A percentile compares a stretch with the other conserved stretches of the same genome.
These are phyloP conservation scores for Poecilia wingei DNA, from an alignment of 2,797 vertebrate genomes.

Conservation along the genomic window DNA sequence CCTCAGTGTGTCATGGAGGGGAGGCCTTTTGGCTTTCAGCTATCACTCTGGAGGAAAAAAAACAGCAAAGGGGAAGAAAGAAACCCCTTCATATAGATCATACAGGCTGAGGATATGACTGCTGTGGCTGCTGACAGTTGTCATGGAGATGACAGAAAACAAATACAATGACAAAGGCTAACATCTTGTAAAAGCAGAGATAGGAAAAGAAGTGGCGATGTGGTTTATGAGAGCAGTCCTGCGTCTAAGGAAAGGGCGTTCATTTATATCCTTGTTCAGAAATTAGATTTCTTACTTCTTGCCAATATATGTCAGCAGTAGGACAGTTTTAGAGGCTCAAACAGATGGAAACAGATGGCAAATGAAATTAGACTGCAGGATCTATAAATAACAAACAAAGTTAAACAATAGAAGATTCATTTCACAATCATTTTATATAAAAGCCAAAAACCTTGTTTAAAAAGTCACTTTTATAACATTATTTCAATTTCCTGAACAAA, in stretches of 20 bases:
- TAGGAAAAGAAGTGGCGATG: background rate
- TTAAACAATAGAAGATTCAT: background rate
- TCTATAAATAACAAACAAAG: background rate
- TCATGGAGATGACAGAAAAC: constrained; percentile 54
- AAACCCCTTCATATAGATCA: constrained; percentile 31
- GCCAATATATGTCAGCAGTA: background rate
- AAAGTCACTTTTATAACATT: background rate
- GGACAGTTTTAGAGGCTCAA: background rate
- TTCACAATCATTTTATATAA: background rate
- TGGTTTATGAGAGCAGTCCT: constrained; percentile 4
- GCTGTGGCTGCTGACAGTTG: constrained; percentile 41
- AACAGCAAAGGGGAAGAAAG: background rate
- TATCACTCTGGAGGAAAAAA: constrained; percentile 24
- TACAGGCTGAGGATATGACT: constrained; percentile 26
- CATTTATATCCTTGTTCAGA: background rate
- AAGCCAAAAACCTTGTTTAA: background rate
- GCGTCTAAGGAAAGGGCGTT: constrained; percentile 1
- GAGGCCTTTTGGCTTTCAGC: constrained; percentile 46
- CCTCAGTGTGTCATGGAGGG: constrained; percentile 44
- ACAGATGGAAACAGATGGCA: background rate
- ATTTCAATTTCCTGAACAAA: background rate
- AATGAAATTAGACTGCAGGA: background rate
- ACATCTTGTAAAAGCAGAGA: constrained; percentile 14
- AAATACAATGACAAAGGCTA: constrained; percentile 46
- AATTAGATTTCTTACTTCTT: constrained; percentile 1